Base-by-base conservation (phyloP, 2,797 vertebrate genomes). In the Cetoscarus ocellatus region DNA sequence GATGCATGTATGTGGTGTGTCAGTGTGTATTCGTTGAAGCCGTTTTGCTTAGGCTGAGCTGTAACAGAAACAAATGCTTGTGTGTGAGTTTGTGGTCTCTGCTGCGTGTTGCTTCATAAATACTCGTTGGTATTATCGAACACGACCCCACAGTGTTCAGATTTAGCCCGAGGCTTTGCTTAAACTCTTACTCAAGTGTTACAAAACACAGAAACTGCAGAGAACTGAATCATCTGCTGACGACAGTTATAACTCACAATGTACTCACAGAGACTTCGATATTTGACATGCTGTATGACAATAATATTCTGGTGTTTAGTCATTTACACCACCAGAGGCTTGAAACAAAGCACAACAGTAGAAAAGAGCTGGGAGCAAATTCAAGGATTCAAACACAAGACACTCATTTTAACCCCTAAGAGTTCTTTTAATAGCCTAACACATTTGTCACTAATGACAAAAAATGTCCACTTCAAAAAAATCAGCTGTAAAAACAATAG, bases 151-250 rank as follows among this genome's bases (percentile, higher is more conserved):
- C 72, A 59, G 10, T 38, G 55, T 49, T 58, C 19, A 38, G 34
- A 13, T 68, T 47, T 8, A 55, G 49, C 27, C n/a, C 8, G 18
- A 49, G 27, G 63, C 65, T 65, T 61, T 68, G 6, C 61, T 58
- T 12, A 69, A 52, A 65, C 27, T 40, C 65, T 58, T 40, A 67
- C 6, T 12, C n/a, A 57, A 54, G 17, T 10, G 58, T 76, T 76
- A 13, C 42, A 19, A 67, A 73, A 73, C 56, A 54, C 47, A 14
- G 14, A 44, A 47, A 48, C 62, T 27, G 61, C 67, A 0, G 54
- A 13, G 60, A 10, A 11, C 13, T n/a, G 39, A 63, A 27, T 43
- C 39, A 60, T 34, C 42, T 4, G 61, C 54, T 35, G 34, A 44
- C 36, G 3, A 17, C 11, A 18, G 15, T 3, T 1, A 0, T 5